Conservation (phyloP, 2,888 invertebrate genomes). For the Tiliacea aurago region DNA sequence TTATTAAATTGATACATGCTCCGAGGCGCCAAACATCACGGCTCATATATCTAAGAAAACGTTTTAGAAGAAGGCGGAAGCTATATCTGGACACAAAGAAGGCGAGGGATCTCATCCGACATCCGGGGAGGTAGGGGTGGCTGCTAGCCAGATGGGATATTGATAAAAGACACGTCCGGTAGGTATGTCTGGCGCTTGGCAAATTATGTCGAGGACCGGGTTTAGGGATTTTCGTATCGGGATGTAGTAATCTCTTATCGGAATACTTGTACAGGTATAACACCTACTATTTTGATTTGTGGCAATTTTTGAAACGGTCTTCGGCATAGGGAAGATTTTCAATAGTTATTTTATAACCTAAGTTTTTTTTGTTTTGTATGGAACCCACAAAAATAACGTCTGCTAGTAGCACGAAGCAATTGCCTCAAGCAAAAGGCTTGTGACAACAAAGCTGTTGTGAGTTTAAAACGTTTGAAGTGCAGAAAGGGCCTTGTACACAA, state of each 20-base stretch:
- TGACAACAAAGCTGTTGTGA: conserved; percentile 33
- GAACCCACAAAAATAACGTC: conserved; percentile 12
- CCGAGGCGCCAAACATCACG: conserved; percentile 46
- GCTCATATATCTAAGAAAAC: conserved; percentile 48
- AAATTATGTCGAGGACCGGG: conserved; percentile 38
- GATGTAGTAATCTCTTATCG: not conserved
- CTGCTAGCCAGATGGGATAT: conserved; percentile 56
- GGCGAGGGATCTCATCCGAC: conserved; percentile 49
- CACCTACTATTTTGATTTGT: not conserved
- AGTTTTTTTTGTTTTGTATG: not conserved
- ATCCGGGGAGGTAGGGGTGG: conserved; percentile 54
- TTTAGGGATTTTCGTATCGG: conserved; percentile 23
- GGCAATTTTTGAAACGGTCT: not conserved
- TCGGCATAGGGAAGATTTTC: not conserved
- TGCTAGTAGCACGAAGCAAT: conserved; percentile 17
- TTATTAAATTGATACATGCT: conserved; percentile 59
- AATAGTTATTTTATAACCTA: not conserved
- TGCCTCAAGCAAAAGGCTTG: conserved; percentile 32
- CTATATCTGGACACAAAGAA: conserved; percentile 60
- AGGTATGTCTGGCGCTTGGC: conserved; percentile 49
- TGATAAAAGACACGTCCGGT: conserved; percentile 62
- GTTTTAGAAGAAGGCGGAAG: conserved; percentile 50
- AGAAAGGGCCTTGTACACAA: not conserved
- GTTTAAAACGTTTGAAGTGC: conserved; percentile 1
- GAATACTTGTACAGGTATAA: too few relatives aligned